These are phyloP conservation scores for Chondrosia reniformis DNA, from an alignment of 37 sponge, comb jelly and placozoan genomes.

Conservation along the genomic window DNA sequence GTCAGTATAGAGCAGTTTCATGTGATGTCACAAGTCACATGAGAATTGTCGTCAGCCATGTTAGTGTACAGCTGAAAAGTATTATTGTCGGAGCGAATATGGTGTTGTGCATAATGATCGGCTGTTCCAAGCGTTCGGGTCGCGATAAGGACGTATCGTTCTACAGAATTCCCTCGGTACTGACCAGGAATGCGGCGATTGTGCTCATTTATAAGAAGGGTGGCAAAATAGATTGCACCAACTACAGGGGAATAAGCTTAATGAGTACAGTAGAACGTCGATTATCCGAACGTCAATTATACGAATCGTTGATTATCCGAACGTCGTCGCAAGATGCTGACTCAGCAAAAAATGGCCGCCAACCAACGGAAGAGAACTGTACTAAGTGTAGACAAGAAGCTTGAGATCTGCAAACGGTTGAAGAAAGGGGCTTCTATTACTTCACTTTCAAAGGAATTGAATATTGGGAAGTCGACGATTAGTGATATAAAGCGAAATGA, in stretches of 20 bases:
- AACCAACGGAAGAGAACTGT: constrained; percentile 14
- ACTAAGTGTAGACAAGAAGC: constrained; percentile 8
- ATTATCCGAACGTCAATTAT: constrained; percentile 15
- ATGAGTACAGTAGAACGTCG: constrained; percentile 18
- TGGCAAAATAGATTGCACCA: no score
- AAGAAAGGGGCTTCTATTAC: constrained; percentile 25
- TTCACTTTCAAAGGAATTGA: constrained; percentile 40
- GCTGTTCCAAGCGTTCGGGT: no score
- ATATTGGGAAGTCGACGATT: constrained; percentile 49
- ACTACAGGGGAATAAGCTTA: not conserved
- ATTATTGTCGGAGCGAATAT: no score
- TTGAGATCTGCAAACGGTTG: constrained; percentile 12
- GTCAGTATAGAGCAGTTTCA: no score
- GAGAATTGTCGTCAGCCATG: no score
- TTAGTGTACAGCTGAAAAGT: no score
- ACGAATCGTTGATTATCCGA: constrained; percentile 19
- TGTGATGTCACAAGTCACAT: no score
- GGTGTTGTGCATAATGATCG: no score
- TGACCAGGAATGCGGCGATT: no score
- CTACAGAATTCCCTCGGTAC: no score
- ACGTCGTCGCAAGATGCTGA: constrained; percentile 8
- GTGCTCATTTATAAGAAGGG: no score
- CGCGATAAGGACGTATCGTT: no score
- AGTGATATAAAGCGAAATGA: constrained; percentile 50
- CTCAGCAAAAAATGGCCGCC: constrained; percentile 25